These are phyloP conservation scores for Andrena cerasifolii DNA, from an alignment of 1,140 invertebrate species.

Conservation along the genomic window DNA sequence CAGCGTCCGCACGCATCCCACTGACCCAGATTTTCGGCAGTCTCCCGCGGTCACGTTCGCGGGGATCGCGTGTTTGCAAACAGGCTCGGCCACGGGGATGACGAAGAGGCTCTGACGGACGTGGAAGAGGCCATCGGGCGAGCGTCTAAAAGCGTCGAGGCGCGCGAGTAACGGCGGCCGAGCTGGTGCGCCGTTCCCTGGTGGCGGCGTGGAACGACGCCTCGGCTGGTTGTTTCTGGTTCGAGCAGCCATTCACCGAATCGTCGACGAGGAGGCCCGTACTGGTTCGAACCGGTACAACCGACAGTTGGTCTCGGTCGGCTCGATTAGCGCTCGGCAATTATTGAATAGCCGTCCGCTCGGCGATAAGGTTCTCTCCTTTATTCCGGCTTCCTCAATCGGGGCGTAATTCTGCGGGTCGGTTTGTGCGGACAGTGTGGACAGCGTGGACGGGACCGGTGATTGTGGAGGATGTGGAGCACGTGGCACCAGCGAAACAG, in stretches of 20 bases:
- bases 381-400: slow-evolving; percentile 40
- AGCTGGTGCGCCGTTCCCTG: neutral
- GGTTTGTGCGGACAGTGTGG: neutral
- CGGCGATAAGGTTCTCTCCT: slow-evolving; percentile 43
- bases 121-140: neutral
- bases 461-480: too few species aligned
- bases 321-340: slow-evolving; percentile 46
- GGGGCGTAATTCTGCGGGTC: neutral
- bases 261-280: neutral
- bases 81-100: neutral
- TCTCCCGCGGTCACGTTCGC: too few species aligned
- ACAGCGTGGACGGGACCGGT: too few species aligned
- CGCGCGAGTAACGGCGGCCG: neutral
- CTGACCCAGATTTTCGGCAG: too few species aligned
- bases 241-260: slow-evolving; percentile 47
- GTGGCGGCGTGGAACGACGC: slow-evolving; percentile 32
- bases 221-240: slow-evolving; percentile 50
- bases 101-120: neutral
- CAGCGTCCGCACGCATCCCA: too few species aligned
- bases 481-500: too few species aligned
- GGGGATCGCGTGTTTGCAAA: slow-evolving; percentile 4
- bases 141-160: slow-evolving; percentile 32
- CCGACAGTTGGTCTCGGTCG: slow-evolving; percentile 11
- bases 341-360: slow-evolving; percentile 39
- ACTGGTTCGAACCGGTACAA: slow-evolving; percentile 50